Percentiles rank a stretch among this genome's conserved stretches.
Evolutionary conservation across 2,113 vertebrate genomes (phyloP).

Genomic region (Lycaon pictus): DNA sequence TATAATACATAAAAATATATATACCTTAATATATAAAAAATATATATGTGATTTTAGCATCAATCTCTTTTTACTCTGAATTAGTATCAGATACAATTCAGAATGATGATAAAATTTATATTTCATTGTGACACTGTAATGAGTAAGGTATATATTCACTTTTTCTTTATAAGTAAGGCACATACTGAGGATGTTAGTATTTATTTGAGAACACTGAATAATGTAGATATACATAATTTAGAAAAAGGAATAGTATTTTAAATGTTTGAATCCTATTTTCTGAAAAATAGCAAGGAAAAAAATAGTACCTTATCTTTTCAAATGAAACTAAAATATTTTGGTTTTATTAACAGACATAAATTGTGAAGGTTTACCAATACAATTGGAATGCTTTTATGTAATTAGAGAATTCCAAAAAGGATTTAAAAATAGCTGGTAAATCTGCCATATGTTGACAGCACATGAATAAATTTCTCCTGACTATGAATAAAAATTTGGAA

Average conservation of each 20-base stretch:
- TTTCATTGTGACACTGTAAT: not conserved
- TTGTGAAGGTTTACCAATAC: slow-evolving; percentile 71
- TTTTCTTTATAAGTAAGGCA: not conserved
- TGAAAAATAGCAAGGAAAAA: slow-evolving; percentile 48
- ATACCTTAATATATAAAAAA: not conserved
- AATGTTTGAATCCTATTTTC: slow-evolving; percentile 42
- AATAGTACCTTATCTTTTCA: slow-evolving; percentile 17
- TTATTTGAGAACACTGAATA: not conserved
- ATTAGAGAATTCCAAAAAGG: slow-evolving; percentile 76
- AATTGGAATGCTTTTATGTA: slow-evolving; percentile 73
- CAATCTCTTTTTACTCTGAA: not conserved
- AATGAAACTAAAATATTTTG: slow-evolving; percentile 52
- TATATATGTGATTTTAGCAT: not conserved
- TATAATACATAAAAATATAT: no score
- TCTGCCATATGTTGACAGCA: slow-evolving; percentile 65
- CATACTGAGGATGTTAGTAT: not conserved
- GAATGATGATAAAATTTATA: slow-evolving; percentile 14
- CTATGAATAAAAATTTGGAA: slow-evolving; percentile 68
- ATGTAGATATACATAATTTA: not conserved
- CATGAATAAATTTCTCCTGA: slow-evolving; percentile 76
- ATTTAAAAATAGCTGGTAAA: slow-evolving; percentile 78
- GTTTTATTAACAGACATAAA: slow-evolving; percentile 72
- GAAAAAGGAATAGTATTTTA: slow-evolving; percentile 25
- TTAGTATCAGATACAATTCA: slow-evolving; percentile 2
- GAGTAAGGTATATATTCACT: not conserved